Percentiles rank a stretch among this genome's conserved stretches.
Conservation (phyloP, 2,888 invertebrate genomes). For the Abrostola tripartita region DNA sequence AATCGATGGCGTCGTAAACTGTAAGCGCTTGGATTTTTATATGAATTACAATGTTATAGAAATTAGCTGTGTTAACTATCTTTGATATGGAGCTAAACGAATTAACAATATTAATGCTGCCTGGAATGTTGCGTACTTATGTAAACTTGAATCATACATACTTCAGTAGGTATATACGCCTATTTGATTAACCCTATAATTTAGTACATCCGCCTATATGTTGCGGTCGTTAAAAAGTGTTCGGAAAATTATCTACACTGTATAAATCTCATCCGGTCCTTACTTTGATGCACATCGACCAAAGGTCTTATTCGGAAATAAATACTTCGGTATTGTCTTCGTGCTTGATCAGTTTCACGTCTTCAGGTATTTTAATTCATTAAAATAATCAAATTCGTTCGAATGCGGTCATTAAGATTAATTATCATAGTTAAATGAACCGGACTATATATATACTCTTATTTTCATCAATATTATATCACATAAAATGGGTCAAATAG, state of each 20-base stretch:
- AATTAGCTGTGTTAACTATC: background rate
- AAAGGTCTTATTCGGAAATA: background rate
- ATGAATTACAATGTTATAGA: conserved; percentile 34
- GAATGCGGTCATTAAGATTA: too few relatives aligned
- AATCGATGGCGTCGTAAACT: conserved; percentile 64
- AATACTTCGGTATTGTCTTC: background rate
- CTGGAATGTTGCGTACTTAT: too few relatives aligned
- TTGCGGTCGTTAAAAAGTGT: background rate
- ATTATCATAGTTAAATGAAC: too few relatives aligned
- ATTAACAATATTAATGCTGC: too few relatives aligned
- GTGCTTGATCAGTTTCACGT: background rate
- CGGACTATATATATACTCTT: too few relatives aligned
- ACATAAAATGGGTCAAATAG: conserved; percentile 12
- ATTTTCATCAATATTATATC: background rate
- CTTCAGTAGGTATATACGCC: too few relatives aligned
- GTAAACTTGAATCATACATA: too few relatives aligned
- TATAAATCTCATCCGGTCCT: background rate
- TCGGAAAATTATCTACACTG: background rate
- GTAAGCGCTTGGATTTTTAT: conserved; percentile 58
- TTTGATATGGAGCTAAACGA: too few relatives aligned
- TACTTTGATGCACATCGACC: background rate
- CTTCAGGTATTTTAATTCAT: conserved; percentile 3
- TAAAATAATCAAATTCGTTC: background rate
- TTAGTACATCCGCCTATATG: background rate
- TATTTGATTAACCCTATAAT: background rate